Percentiles rank a stretch among this genome's conserved stretches.
These are phyloP conservation scores for Asobara japonica DNA, from an alignment of 1,140 invertebrate genomes.

Conservation along the genomic window DNA sequence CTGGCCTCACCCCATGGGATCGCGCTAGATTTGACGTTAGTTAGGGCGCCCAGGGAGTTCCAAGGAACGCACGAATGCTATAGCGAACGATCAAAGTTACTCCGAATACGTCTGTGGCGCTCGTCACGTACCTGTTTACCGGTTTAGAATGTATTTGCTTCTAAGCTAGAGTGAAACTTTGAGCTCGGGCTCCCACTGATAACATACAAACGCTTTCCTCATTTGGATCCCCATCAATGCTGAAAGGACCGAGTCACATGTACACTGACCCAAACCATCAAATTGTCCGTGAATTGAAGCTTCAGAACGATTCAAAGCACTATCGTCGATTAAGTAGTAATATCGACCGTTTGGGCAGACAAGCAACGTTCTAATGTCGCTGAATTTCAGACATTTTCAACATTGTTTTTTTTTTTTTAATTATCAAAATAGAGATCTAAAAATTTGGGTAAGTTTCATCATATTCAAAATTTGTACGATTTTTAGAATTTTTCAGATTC, in stretches of 20 bases:
- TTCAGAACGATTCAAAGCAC: too few species aligned
- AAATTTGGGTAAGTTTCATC: too few species aligned
- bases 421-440: too few species aligned
- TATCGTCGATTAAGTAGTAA: too few species aligned
- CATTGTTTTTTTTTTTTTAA: too few species aligned
- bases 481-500: too few species aligned
- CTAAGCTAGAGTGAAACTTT: not conserved
- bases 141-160: conserved; percentile 7
- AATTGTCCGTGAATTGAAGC: too few species aligned
- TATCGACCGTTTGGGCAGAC: too few species aligned
- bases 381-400: too few species aligned
- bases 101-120: conserved; percentile 11
- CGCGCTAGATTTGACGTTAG: not conserved
- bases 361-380: too few species aligned
- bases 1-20: not conserved
- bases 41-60: not conserved
- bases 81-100: conserved; percentile 19
- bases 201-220: not conserved
- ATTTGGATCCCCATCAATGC: not conserved
- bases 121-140: conserved; percentile 23
- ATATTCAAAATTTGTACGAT: too few species aligned
- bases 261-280: too few species aligned
- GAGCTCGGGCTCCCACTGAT: not conserved
- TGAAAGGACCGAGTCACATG: not conserved
- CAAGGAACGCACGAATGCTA: not conserved